Conservation (phyloP, 2,113 vertebrate genomes). For the Megalops atlanticus region DNA sequence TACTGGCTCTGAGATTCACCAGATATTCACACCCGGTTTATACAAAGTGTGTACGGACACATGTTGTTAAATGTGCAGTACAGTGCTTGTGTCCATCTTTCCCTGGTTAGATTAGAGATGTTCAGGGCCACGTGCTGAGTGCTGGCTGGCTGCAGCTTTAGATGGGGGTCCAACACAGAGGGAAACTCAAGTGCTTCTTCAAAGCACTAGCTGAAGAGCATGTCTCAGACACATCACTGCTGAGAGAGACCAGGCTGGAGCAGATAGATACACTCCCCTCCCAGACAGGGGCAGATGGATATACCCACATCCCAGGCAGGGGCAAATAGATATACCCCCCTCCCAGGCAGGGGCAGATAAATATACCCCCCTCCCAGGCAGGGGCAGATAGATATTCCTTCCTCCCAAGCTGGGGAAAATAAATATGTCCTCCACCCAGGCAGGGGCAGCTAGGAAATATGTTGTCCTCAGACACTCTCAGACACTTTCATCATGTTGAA, state of each 20-base stretch:
- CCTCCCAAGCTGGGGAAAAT: background rate
- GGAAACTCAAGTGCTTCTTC: background rate
- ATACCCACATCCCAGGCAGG: background rate
- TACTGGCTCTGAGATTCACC: background rate
- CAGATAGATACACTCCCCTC: background rate
- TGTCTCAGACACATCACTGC: background rate
- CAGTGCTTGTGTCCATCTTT: background rate
- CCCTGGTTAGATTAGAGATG: background rate
- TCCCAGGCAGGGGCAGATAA: background rate
- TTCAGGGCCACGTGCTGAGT: background rate
- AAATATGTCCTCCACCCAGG: too few relatives aligned
- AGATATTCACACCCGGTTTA: too few relatives aligned
- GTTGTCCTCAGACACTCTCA: too few relatives aligned
- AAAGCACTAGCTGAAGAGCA: background rate
- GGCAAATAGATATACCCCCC: background rate
- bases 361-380: too few relatives aligned
- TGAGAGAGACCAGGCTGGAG: background rate
- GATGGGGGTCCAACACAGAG: background rate
- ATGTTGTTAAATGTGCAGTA: too few relatives aligned
- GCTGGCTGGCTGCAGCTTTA: background rate
- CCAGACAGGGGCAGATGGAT: background rate
- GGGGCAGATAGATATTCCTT: background rate
- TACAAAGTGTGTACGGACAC: too few relatives aligned
- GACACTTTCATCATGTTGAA: too few relatives aligned
- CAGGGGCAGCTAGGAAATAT: too few relatives aligned